Percentiles rank a stretch among this genome's conserved stretches.
These are phyloP conservation scores for Aeoliscus strigatus DNA, from an alignment of 2,797 vertebrate genomes.

Conservation along the genomic window DNA sequence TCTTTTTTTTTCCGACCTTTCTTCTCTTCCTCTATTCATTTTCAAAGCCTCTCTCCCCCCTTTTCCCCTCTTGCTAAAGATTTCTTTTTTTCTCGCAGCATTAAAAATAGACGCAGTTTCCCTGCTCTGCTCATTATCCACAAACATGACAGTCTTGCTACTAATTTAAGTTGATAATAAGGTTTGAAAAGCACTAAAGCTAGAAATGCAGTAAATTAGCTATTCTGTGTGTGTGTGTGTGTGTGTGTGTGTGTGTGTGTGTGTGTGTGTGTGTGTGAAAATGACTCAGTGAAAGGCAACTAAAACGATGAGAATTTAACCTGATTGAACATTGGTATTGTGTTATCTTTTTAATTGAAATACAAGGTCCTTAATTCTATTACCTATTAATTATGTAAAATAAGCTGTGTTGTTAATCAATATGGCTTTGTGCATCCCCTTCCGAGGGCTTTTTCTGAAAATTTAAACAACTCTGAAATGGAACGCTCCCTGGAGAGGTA, in stretches of 20 bases:
- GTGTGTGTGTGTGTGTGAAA: constrained; percentile 15
- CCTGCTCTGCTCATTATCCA: constrained; percentile 21
- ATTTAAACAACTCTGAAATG: no score
- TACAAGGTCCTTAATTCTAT: no score
- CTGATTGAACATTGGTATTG: not conserved
- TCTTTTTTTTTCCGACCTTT: constrained; percentile 26
- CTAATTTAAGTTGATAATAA: constrained; percentile 19
- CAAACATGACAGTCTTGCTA: constrained; percentile 11
- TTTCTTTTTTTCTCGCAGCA: constrained; percentile 4
- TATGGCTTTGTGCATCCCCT: not conserved
- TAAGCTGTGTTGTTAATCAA: not conserved
- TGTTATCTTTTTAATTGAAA: no score
- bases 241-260: no score
- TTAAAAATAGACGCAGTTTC: constrained; percentile 24
- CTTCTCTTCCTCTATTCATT: constrained; percentile 20
- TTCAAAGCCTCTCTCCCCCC: constrained; percentile 15
- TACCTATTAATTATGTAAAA: no score
- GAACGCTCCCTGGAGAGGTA: no score
- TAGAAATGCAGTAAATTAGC: constrained; percentile 17
- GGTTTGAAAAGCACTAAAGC: constrained; percentile 13
- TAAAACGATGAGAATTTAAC: constrained; percentile 8
- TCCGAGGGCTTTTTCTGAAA: no score
- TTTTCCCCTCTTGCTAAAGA: no score
- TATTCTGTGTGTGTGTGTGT: constrained; percentile 4
- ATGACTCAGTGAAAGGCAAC: constrained; percentile 17